phyloP scores from a whole-genome alignment of 2,113 vertebrate species.

The Rhinopomastus cyanomelas region DNA sequence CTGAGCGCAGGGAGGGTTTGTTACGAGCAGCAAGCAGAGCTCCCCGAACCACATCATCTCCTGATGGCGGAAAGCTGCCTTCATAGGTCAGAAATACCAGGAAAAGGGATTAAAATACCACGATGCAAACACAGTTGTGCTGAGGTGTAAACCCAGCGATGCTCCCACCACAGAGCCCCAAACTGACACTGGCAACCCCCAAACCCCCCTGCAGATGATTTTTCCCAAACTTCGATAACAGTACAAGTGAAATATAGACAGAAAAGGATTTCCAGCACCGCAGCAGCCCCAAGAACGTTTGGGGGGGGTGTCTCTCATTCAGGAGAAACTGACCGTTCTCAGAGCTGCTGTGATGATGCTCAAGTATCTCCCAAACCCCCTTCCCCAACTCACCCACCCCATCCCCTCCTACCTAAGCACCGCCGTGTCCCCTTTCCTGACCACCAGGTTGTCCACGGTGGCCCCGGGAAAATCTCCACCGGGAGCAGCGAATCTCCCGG shows the following conservation, averaged over 20 bases:
- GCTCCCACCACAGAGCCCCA: background rate
- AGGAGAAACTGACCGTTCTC: too few species aligned
- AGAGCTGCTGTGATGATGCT: background rate
- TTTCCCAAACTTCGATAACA: background rate
- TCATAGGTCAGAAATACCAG: background rate
- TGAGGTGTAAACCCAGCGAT: background rate
- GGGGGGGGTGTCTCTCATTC: background rate
- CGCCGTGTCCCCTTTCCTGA: constrained; percentile 95
- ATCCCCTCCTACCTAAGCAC: constrained; percentile 88
- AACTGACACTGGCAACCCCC: background rate
- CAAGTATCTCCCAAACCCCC: background rate
- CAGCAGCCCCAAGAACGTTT: background rate
- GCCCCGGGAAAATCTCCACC: constrained; percentile 91
- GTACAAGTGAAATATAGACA: background rate
- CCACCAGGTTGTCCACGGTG: constrained; percentile 89
- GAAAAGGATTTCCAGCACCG: background rate
- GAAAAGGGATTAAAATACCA: background rate
- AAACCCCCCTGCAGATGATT: background rate
- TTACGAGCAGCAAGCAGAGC: background rate
- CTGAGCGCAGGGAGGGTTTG: background rate
- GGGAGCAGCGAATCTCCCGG: constrained; percentile 90
- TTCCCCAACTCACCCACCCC: background rate
- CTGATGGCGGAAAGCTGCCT: background rate
- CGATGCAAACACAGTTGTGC: background rate
- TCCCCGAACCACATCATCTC: background rate